Evolutionary conservation across 1,140 invertebrate genomes (phyloP).

Genomic region (Apis mellifera): DNA sequence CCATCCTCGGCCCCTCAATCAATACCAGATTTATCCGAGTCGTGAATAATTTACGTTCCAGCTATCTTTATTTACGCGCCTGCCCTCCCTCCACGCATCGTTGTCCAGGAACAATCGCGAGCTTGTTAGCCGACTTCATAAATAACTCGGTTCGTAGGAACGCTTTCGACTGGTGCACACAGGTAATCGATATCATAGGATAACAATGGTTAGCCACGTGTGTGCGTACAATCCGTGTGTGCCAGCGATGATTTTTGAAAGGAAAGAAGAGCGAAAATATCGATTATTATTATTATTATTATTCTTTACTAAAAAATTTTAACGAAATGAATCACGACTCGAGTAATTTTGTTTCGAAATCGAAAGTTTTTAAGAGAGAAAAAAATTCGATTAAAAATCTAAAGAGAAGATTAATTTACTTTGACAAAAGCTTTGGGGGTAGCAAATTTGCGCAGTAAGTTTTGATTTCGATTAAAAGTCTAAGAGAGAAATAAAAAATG

Average conservation of each 20-base stretch:
- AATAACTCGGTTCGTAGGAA: conserved; percentile 2
- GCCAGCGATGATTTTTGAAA: background rate
- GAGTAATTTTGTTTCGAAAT: too few relatives aligned
- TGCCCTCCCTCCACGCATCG: background rate
- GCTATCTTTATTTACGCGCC: background rate
- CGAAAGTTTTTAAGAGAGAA: too few relatives aligned
- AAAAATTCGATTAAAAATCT: too few relatives aligned
- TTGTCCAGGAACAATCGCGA: conserved; percentile 9
- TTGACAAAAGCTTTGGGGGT: too few relatives aligned
- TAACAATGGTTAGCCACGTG: background rate
- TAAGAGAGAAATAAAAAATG: too few relatives aligned
- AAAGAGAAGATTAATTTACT: too few relatives aligned
- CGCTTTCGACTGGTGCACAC: background rate
- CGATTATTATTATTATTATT: too few relatives aligned
- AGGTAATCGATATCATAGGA: conserved; percentile 6
- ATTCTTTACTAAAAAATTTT: too few relatives aligned
- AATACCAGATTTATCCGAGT: background rate
- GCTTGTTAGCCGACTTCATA: conserved; percentile 22
- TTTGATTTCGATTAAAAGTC: too few relatives aligned
- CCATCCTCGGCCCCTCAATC: background rate
- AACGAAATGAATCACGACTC: too few relatives aligned
- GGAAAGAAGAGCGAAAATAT: too few relatives aligned
- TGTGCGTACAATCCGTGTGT: background rate
- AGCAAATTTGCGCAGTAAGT: too few relatives aligned
- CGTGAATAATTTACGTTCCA: conserved; percentile 11